Conservation (phyloP, 2,113 vertebrate species). For the Tauraco erythrolophus region DNA sequence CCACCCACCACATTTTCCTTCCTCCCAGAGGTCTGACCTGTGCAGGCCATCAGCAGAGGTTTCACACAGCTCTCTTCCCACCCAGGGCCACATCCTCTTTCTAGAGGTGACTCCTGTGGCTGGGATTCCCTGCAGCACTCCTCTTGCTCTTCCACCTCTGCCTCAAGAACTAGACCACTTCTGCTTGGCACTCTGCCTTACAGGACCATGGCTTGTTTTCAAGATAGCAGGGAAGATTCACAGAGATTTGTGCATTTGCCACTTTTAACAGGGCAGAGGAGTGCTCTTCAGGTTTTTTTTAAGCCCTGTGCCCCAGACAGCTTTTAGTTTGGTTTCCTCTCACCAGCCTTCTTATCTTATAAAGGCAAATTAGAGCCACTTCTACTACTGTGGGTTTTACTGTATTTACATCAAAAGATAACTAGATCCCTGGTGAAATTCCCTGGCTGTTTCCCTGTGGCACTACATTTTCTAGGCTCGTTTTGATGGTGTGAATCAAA, state of each 20-base stretch:
- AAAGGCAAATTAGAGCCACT: not conserved
- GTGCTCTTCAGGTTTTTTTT: not conserved
- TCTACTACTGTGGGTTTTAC: not conserved
- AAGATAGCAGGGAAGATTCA: not conserved
- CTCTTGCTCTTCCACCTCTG: not conserved
- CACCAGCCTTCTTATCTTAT: not conserved
- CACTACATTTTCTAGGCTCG: not conserved
- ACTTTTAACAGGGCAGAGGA: not conserved
- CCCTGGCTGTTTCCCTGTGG: not conserved
- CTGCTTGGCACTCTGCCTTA: not conserved
- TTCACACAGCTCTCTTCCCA: not conserved
- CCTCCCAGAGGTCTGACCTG: accelerated
- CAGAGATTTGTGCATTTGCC: not conserved
- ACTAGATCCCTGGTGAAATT: not conserved
- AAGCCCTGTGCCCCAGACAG: not conserved
- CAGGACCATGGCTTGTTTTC: not conserved
- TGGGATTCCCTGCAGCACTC: not conserved
- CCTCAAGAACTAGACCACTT: not conserved
- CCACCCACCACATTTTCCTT: not conserved
- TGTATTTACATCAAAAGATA: not conserved
- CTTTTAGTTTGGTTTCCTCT: not conserved
- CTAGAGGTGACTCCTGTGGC: not conserved
- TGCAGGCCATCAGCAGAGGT: not conserved
- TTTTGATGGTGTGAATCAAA: not conserved
- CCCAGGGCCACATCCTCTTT: not conserved